Conservation (phyloP, 1,140 invertebrate species). For the Tetragnatha versicolor region DNA sequence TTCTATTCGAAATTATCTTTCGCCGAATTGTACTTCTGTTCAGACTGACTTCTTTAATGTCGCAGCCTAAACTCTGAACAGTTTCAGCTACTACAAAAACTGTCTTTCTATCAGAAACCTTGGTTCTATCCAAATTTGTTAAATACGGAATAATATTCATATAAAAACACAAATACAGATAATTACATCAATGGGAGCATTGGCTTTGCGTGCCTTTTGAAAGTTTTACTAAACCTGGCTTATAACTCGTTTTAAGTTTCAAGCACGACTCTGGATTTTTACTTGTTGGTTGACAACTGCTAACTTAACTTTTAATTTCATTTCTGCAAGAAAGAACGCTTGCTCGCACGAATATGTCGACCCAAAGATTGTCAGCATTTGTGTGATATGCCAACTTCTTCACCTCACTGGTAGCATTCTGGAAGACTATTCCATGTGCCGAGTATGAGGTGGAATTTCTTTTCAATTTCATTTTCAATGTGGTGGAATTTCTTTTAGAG, state of each 20-base stretch:
- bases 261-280: background rate
- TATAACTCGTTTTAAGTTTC: slow-evolving; percentile 1
- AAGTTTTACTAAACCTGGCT: too few species aligned
- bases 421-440: background rate
- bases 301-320: background rate
- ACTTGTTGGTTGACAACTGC: background rate
- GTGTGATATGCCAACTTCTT: background rate
- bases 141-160: too few species aligned
- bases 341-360: background rate
- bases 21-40: too few species aligned
- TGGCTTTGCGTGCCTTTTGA: too few species aligned
- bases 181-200: background rate
- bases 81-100: too few species aligned
- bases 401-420: background rate
- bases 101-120: too few species aligned
- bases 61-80: too few species aligned
- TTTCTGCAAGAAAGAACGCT: background rate
- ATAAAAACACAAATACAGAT: background rate
- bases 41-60: too few species aligned
- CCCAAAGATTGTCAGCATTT: background rate
- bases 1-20: too few species aligned
- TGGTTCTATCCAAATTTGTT: too few species aligned
- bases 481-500: background rate
- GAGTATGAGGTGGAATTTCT: background rate
- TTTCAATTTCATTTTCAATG: too few species aligned